These are phyloP conservation scores for Tautogolabrus adspersus DNA, from an alignment of 2,113 vertebrate genomes.

Conservation along the genomic window DNA sequence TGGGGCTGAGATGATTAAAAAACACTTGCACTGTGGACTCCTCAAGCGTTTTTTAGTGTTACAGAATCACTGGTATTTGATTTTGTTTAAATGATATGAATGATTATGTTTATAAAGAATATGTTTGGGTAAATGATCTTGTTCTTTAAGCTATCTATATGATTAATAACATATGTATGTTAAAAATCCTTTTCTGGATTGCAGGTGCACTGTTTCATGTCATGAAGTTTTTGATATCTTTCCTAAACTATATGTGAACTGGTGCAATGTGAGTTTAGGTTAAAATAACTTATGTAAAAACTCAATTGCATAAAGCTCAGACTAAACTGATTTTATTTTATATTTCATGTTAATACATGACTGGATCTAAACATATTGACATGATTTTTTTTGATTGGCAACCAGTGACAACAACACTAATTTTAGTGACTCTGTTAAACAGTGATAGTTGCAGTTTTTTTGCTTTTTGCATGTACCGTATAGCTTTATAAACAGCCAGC, in stretches of 20 bases:
- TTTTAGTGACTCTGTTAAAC: background rate
- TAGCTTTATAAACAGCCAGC: background rate
- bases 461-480: background rate
- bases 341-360: no score
- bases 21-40: constrained; percentile 8
- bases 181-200: background rate
- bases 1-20: background rate
- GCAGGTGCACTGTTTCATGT: background rate
- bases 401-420: constrained; percentile 2
- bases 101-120: constrained; percentile 4
- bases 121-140: constrained; percentile 15
- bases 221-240: background rate
- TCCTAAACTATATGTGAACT: background rate
- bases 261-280: constrained; percentile 12
- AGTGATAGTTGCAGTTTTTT: background rate
- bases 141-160: constrained; percentile 12
- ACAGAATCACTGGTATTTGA: constrained; percentile 8
- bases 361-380: background rate
- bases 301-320: background rate
- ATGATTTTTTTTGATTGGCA: background rate
- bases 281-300: constrained; percentile 30
- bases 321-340: background rate
- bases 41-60: constrained; percentile 10
- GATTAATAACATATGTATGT: background rate
- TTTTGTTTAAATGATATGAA: constrained; percentile 17